phyloP scores from a whole-genome alignment of 2,113 vertebrate genomes.

The Xiphorhynchus elegans region DNA sequence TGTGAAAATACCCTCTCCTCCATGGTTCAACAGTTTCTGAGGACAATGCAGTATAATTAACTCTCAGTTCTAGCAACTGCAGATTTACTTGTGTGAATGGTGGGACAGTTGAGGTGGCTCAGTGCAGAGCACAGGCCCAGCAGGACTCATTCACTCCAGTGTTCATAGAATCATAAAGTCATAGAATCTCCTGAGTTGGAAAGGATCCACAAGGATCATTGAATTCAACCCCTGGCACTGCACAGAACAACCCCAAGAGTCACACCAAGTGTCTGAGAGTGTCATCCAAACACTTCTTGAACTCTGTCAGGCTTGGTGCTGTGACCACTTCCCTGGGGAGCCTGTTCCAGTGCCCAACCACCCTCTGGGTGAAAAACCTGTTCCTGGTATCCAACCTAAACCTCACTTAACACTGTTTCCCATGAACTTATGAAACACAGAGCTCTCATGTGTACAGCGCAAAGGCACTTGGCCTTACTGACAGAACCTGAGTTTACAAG shows the following conservation, averaged over 20 bases:
- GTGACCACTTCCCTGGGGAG: too few relatives aligned
- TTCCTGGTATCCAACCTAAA: background rate
- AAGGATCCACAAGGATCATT: background rate
- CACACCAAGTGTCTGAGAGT: accelerated
- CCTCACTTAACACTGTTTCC: background rate
- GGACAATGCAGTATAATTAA: background rate
- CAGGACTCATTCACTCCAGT: background rate
- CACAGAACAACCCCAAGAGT: background rate
- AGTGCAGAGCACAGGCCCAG: background rate
- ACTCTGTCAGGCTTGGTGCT: background rate
- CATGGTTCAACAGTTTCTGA: background rate
- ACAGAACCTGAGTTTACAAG: background rate
- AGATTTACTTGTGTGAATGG: background rate
- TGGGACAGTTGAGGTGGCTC: background rate
- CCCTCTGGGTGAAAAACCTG: background rate
- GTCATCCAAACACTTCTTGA: background rate
- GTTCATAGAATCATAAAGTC: background rate
- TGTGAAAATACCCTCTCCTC: background rate
- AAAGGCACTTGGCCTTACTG: background rate
- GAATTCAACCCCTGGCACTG: background rate
- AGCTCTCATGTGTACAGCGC: too few relatives aligned
- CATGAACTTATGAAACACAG: background rate
- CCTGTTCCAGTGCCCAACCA: background rate
- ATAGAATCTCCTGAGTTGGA: background rate
- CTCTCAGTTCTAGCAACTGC: background rate